These are phyloP conservation scores for Pharmacophagus antenor DNA, from an alignment of 2,888 invertebrate genomes.

Conservation along the genomic window DNA sequence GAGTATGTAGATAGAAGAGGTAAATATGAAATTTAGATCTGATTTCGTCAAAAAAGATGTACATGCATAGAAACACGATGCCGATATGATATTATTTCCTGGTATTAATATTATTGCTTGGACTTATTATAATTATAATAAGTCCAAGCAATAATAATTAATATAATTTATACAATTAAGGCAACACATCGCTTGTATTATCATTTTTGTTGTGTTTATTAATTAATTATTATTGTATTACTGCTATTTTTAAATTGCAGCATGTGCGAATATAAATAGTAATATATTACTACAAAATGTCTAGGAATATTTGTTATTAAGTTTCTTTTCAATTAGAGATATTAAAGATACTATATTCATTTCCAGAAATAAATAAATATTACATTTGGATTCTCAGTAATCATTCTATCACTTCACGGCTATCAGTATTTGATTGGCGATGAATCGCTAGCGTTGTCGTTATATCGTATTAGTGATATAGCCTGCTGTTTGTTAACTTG, in stretches of 20 bases:
- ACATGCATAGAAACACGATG: too few relatives aligned
- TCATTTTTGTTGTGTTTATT: too few relatives aligned
- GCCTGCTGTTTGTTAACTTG: constrained; percentile 9
- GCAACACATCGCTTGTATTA: too few relatives aligned
- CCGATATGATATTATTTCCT: too few relatives aligned
- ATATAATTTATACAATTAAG: too few relatives aligned
- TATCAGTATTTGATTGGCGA: constrained; percentile 45
- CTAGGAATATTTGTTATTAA: neutral
- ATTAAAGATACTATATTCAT: neutral
- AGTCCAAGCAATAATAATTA: too few relatives aligned
- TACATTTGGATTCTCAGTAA: constrained; percentile 49
- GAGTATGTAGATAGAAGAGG: neutral
- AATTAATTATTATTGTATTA: too few relatives aligned
- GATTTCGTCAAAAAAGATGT: neutral
- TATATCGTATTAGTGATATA: constrained; percentile 32
- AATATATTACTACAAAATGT: neutral
- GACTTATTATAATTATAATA: too few relatives aligned
- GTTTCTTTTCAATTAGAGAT: neutral
- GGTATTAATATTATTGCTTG: too few relatives aligned
- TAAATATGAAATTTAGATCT: neutral
- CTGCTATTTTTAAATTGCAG: too few relatives aligned
- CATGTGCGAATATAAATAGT: neutral
- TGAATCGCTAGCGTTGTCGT: constrained; percentile 57
- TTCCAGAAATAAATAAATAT: constrained; percentile 29
- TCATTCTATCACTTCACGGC: constrained; percentile 51